Base-by-base conservation (phyloP, 2,113 vertebrate species). In the Mystacornis crossleyi region DNA sequence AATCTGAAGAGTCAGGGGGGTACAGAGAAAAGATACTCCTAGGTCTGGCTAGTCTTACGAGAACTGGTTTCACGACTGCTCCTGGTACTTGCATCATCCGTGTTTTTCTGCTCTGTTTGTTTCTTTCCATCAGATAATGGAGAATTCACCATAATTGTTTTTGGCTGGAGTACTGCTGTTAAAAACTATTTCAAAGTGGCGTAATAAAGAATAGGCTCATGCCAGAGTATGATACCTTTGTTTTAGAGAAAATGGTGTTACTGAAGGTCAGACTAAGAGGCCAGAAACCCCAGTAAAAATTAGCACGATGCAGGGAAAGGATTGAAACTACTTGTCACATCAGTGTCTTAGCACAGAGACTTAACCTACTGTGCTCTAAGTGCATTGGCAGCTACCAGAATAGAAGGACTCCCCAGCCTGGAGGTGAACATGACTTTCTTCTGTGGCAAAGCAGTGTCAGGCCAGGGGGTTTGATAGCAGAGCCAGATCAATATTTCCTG, bases 81-180 rank as follows among this genome's bases (percentile, higher is more conserved):
- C 81, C 48, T 61, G 77, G 18, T 78, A 38, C 78, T 92, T 96
- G 66, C 73, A 92, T 89, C 57, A 95, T 69, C 62, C 53, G 17
- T 80, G 25, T 36, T 88, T 92, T 92, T 82, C 53, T 80, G 2
- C 25, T 67, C 3, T 28, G 20, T 42, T 96, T 90, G 24, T 81
- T 90, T 80, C 62, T 86, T 94, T 93, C 66, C 8, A 0, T 82
- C 88, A 81, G 50, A 54, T 90, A 94, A 92, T 70, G 79, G 67
- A 83, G 66, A 86, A 90, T 66, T 92, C 58, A 33, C 74, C 2
- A 1, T 90, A 90, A 94, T 90, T 94, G 70, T 80, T 97, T 96
- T 94, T 96, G 82, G 74, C 82, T 62, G 34, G 38, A 73, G 19
- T 72, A 50, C 31, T 58, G 26, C 60, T 55, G 40, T 57, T 83